Conservation (phyloP, 2,797 vertebrate genomes). For the Cossypha polioptera region DNA sequence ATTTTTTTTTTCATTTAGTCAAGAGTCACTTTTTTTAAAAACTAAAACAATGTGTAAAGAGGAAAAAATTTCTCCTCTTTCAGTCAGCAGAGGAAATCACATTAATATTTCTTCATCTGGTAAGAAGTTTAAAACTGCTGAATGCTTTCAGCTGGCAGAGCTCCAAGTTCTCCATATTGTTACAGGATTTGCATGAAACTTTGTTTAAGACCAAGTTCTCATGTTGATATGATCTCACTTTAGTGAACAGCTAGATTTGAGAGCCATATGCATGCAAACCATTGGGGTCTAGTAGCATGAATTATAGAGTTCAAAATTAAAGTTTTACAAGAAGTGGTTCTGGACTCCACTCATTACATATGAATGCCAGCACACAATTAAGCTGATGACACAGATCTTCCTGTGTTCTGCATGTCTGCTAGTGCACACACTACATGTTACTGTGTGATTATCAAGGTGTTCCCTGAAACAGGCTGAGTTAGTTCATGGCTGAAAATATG, state of each 20-base stretch:
- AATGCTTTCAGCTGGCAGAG: not conserved
- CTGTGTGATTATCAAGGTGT: not conserved
- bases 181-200: not conserved
- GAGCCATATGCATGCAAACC: not conserved
- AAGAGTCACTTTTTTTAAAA: not conserved
- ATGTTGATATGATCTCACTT: slow-evolving; percentile 14
- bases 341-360: not conserved
- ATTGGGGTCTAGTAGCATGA: not conserved
- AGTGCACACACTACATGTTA: not conserved
- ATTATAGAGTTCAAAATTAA: not conserved
- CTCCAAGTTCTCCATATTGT: not conserved
- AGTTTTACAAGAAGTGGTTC: not conserved
- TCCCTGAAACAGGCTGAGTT: not conserved
- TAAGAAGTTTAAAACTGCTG: not conserved
- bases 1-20: not conserved
- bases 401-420: not conserved
- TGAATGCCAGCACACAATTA: not conserved
- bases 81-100: not conserved
- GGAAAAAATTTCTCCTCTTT: not conserved
- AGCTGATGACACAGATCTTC: not conserved
- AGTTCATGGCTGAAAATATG: not conserved
- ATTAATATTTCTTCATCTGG: not conserved
- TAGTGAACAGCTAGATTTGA: not conserved
- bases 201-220: slow-evolving; percentile 7
- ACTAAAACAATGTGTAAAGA: not conserved